Percentiles rank a stretch among this genome's conserved stretches.
Conservation (phyloP, 2,113 vertebrate genomes). For the Chionis minor region DNA sequence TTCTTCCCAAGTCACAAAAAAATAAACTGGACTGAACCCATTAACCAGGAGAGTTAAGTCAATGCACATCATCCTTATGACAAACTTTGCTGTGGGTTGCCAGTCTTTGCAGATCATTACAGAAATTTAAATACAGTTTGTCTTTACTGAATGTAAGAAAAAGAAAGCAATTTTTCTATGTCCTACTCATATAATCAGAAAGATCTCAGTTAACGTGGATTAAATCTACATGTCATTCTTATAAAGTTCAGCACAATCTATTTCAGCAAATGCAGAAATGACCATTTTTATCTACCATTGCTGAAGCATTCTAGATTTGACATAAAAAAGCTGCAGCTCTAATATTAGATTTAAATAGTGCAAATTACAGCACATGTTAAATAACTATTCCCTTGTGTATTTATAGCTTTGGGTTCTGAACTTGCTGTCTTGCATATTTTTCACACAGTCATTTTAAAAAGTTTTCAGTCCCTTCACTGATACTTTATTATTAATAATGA, state of each 20-base stretch:
- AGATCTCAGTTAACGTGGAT: background rate
- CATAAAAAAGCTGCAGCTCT: constrained; percentile 57
- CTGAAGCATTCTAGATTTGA: constrained; percentile 45
- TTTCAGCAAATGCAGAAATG: constrained; percentile 47
- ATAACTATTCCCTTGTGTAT: constrained; percentile 58
- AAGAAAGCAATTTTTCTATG: constrained; percentile 7
- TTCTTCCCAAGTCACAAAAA: background rate
- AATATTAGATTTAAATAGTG: constrained; percentile 68
- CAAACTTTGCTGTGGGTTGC: background rate
- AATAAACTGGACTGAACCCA: background rate
- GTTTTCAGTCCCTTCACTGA: background rate
- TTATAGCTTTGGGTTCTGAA: constrained; percentile 59
- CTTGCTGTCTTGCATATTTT: constrained; percentile 32
- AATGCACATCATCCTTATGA: background rate
- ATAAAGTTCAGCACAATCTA: background rate
- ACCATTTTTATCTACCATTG: constrained; percentile 46
- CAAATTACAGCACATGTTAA: constrained; percentile 65
- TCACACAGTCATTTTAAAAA: background rate
- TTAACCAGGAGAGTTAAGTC: background rate
- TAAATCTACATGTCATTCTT: background rate
- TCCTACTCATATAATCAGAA: background rate
- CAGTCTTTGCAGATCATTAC: background rate
- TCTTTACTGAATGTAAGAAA: constrained; percentile 27
- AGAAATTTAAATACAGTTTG: constrained; percentile 24
- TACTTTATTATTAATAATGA: background rate